These are phyloP conservation scores for Polypterus senegalus DNA, from an alignment of 2,113 vertebrate genomes.

Conservation along the genomic window DNA sequence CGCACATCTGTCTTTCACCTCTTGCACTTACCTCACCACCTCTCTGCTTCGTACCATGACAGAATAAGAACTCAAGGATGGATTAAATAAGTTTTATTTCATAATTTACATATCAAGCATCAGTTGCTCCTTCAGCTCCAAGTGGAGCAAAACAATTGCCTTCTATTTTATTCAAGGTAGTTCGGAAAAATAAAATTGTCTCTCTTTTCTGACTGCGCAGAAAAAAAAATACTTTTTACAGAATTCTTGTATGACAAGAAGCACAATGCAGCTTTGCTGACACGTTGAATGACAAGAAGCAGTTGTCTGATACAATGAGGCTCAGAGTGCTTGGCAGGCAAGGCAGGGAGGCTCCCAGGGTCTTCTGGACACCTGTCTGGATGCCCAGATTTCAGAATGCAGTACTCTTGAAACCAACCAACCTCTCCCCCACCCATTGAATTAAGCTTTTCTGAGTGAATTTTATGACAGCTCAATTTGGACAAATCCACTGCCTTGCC, in stretches of 20 bases:
- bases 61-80: too few species aligned
- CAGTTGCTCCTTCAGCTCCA: constrained; percentile 64
- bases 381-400: too few species aligned
- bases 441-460: too few species aligned
- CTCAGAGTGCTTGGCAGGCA: constrained; percentile 33
- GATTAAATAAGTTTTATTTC: constrained; percentile 85
- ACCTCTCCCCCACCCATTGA: too few species aligned
- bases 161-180: constrained; percentile 47
- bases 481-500: too few species aligned
- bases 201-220: constrained; percentile 79
- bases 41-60: too few species aligned
- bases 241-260: constrained; percentile 98
- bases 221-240: constrained; percentile 71
- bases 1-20: too few species aligned
- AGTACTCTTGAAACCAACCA: too few species aligned
- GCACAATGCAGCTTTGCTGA: constrained; percentile 40
- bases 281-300: constrained; percentile 34
- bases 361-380: constrained; percentile 1
- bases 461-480: too few species aligned
- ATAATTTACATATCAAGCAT: constrained; percentile 90
- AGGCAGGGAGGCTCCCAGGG: constrained; percentile 9
- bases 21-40: too few species aligned
- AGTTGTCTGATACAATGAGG: constrained; percentile 28
- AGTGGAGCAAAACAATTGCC: constrained; percentile 70
- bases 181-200: constrained; percentile 94